These are phyloP conservation scores for Plebejus anna DNA, from an alignment of 2,888 invertebrate genomes.

Conservation along the genomic window DNA sequence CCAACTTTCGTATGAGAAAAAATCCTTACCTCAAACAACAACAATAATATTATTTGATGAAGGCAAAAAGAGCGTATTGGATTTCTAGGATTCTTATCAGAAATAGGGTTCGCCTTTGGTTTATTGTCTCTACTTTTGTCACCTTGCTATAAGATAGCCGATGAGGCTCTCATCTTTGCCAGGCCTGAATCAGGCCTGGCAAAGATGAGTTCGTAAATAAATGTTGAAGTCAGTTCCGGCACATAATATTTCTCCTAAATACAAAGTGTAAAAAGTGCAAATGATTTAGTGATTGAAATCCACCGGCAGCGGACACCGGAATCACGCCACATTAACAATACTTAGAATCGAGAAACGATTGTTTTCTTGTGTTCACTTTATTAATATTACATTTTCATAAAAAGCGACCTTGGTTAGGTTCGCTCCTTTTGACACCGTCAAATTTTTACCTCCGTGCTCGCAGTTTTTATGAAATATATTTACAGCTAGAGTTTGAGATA, in stretches of 20 bases:
- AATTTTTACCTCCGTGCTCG: neutral
- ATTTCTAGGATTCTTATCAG: too few relatives aligned
- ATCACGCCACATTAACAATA: conserved; percentile 47
- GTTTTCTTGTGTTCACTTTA: conserved; percentile 45
- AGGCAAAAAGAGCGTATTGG: too few relatives aligned
- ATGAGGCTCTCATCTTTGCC: neutral
- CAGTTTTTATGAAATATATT: too few relatives aligned
- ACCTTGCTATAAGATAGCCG: too few relatives aligned
- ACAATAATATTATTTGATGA: too few relatives aligned
- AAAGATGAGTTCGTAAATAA: too few relatives aligned
- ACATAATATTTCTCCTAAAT: neutral
- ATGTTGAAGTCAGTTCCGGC: neutral
- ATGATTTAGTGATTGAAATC: conserved; percentile 25
- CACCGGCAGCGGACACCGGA: conserved; percentile 44
- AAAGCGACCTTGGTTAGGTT: conserved; percentile 50
- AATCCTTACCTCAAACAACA: too few relatives aligned
- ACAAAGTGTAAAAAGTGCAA: conserved; percentile 10
- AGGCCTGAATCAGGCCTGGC: neutral
- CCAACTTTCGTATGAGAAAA: too few relatives aligned
- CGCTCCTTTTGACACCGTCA: conserved; percentile 37
- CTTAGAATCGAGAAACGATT: conserved; percentile 42
- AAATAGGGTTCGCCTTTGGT: too few relatives aligned
- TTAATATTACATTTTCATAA: conserved; percentile 59
- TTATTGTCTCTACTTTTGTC: too few relatives aligned
- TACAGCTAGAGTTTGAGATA: too few relatives aligned